Percentiles rank a stretch among this genome's conserved stretches.
phyloP scores from a whole-genome alignment of 2,797 vertebrate genomes.

The Morelia viridis region DNA sequence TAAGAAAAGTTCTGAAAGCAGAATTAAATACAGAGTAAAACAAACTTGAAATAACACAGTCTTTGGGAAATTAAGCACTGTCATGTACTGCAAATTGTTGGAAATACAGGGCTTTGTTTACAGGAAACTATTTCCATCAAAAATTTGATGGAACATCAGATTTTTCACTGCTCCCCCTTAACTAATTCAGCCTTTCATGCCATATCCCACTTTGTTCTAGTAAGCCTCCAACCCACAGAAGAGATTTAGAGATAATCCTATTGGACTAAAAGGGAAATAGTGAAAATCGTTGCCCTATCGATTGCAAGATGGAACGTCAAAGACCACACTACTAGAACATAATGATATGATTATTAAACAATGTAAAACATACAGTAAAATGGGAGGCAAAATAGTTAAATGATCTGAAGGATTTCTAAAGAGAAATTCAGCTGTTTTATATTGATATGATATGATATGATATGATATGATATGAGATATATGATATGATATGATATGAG shows the following conservation, averaged over 20 bases:
- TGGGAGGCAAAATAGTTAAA: not conserved
- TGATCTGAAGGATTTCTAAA: not conserved
- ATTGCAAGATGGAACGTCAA: not conserved
- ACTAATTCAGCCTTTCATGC: not conserved
- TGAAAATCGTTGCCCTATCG: not conserved
- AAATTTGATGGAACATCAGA: not conserved
- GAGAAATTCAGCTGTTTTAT: not conserved
- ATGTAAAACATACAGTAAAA: not conserved
- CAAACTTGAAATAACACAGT: not conserved
- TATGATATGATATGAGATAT: no score
- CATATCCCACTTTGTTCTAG: not conserved
- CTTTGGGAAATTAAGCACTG: not conserved
- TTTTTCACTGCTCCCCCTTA: not conserved
- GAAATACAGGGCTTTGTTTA: not conserved
- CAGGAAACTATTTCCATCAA: not conserved
- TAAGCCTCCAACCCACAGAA: not conserved
- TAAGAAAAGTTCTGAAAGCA: slow-evolving; percentile 1
- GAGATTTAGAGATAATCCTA: not conserved
- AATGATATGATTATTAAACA: not conserved
- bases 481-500: no score
- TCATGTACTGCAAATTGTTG: not conserved
- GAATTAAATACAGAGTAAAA: slow-evolving; percentile 13
- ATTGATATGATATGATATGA: no score
- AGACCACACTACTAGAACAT: not conserved
- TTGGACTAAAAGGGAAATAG: no score